A percentile compares a stretch with the other conserved stretches of the same genome.
Conservation (phyloP, 2,113 vertebrate species). For the Heteronetta atricapilla region DNA sequence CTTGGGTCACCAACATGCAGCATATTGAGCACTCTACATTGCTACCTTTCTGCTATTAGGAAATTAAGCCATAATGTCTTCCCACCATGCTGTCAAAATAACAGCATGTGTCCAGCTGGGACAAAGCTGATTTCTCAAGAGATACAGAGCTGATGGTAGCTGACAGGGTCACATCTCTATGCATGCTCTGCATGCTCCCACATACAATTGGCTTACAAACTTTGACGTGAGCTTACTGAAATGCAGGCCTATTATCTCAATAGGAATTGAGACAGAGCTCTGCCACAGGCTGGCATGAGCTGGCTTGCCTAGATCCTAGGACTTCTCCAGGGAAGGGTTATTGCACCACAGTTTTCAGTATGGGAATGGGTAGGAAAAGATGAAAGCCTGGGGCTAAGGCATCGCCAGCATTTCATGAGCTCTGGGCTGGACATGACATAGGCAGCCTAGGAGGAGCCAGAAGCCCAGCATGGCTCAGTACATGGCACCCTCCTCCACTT, state of each 20-base stretch:
- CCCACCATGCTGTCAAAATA: neutral
- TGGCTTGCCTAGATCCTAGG: neutral
- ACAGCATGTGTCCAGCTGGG: neutral
- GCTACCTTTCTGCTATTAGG: neutral
- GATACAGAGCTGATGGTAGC: neutral
- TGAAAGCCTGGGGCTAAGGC: neutral
- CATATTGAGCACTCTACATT: neutral
- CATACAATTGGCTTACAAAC: neutral
- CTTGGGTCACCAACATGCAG: neutral
- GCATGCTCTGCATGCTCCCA: neutral
- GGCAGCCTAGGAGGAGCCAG: neutral
- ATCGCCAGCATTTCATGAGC: fast-evolving
- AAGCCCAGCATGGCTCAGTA: neutral
- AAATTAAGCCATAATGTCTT: neutral
- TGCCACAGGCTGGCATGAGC: neutral
- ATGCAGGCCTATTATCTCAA: neutral
- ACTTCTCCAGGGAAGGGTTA: neutral
- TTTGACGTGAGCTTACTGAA: neutral
- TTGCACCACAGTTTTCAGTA: neutral
- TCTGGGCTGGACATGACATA: neutral
- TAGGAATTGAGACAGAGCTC: neutral
- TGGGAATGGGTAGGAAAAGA: neutral
- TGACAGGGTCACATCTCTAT: neutral
- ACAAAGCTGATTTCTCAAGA: slow-evolving; percentile 18
- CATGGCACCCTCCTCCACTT: neutral